Base-by-base conservation (phyloP, 1,140 invertebrate species). In the Drosophila rhopaloa region DNA sequence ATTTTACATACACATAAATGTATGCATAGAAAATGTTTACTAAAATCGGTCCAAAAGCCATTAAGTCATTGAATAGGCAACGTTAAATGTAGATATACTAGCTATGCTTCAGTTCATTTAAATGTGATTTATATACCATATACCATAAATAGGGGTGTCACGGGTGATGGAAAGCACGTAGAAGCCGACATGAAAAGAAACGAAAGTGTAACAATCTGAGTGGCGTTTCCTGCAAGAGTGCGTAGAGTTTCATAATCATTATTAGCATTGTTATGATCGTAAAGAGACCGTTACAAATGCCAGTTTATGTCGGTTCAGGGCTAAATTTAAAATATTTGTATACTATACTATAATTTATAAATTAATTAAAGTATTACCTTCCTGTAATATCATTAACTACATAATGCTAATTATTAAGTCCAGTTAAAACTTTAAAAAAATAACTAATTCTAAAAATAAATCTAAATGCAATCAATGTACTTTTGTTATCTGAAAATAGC, bases 41-140 rank as follows among this genome's bases (percentile, higher is more conserved):
- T 5, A 48, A 46, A 67, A 77, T 67, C 46, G 43, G 37, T 35
- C 37, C 24, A 53, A 76, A 40, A 11, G 60, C 19, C 35, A 66
- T 53, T 60, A 56, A 79, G 60, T 61, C 58, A 63, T 37, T 62
- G 47, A 57, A 72, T 38, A 41, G 48, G n/a, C 14, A 29, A 41
- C 41, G 38, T 14, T 32, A 35, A 29, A 55, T 16, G 50, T 6
- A 29, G n/a, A 11, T 43, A 16, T 32, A 41, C 40, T 44, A 44
- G 48, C 27, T 32, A 76, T 65, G 78, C 76, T 70, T 75, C 78
- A 81, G 65, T 81, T 66, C 63, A 76, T 66, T 76, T 76, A 70
- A 76, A 81, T 76, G 58, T 74, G 62, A 79, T 79, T 81, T 81
- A 76, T 76, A 41, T 46, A 37, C 43, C 58, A 76, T 76, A 41